Conservation (phyloP, 2,888 invertebrate species). For the Drosophila recens region DNA sequence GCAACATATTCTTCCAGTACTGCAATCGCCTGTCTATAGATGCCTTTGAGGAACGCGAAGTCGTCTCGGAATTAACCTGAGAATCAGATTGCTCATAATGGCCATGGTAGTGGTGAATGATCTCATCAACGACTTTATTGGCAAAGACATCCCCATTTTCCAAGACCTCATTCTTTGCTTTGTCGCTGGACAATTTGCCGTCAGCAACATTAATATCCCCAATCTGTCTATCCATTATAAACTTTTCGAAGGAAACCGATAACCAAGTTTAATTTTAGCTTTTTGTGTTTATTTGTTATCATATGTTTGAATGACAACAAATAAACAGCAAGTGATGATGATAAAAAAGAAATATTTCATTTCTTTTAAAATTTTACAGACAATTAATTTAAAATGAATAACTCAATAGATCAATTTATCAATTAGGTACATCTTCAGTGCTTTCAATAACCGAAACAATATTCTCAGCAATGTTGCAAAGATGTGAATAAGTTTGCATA, state of each 20-base stretch:
- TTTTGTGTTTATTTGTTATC: neutral
- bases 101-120: conserved; percentile 20
- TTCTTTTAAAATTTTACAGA: neutral
- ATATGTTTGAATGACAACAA: conserved; percentile 13
- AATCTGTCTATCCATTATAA: neutral
- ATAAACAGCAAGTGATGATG: neutral
- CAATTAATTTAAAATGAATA: conserved; percentile 20
- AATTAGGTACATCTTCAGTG: conserved; percentile 59
- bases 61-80: neutral
- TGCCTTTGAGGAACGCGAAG: conserved; percentile 17
- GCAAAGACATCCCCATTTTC: conserved; percentile 1
- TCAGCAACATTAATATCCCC: neutral
- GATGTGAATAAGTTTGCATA: conserved; percentile 78
- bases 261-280: neutral
- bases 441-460: conserved; percentile 82
- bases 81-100: conserved; percentile 13
- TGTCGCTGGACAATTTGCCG: neutral
- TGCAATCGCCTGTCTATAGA: conserved; percentile 69
- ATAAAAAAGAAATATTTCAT: neutral
- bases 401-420: neutral
- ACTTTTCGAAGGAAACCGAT: neutral
- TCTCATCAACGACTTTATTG: conserved; percentile 36
- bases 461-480: conserved; percentile 76
- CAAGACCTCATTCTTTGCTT: neutral
- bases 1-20: conserved; percentile 77